These are phyloP conservation scores for Vombatus ursinus DNA, from an alignment of 2,113 vertebrate genomes.

Conservation along the genomic window DNA sequence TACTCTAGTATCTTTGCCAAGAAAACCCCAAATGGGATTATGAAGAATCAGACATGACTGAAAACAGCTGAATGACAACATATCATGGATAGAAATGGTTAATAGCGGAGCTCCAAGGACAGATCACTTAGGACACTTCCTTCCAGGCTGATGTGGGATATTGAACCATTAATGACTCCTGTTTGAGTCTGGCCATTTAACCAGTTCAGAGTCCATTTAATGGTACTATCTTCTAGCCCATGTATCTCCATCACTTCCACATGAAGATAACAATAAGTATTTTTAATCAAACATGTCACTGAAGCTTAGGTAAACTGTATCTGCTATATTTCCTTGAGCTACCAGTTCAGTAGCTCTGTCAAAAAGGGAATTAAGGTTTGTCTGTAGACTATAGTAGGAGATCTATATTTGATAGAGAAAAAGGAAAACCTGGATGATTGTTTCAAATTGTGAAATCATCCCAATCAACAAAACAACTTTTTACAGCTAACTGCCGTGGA, in stretches of 20 bases:
- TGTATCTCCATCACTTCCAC: neutral
- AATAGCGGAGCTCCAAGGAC: neutral
- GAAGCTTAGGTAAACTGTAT: neutral
- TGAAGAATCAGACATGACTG: too few relatives aligned
- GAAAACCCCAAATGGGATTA: too few relatives aligned
- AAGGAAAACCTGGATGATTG: conserved; percentile 3
- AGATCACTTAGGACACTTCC: neutral
- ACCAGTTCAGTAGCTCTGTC: neutral
- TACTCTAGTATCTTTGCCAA: too few relatives aligned
- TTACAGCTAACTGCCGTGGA: conserved; percentile 30
- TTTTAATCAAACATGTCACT: neutral
- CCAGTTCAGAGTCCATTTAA: neutral
- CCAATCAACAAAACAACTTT: conserved; percentile 5
- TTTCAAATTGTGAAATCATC: conserved; percentile 14
- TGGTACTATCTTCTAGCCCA: neutral
- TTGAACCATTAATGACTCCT: neutral
- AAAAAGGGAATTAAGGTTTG: neutral
- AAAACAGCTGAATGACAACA: too few relatives aligned
- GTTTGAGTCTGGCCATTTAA: neutral
- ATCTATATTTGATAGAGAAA: conserved; percentile 12
- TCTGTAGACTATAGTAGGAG: neutral
- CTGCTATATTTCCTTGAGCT: neutral
- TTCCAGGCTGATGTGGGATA: neutral
- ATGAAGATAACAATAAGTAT: neutral
- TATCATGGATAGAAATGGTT: too few relatives aligned